Evolutionary conservation across 2,888 invertebrate species (phyloP).

Genomic region (Scelioninae gen. 1): DNA sequence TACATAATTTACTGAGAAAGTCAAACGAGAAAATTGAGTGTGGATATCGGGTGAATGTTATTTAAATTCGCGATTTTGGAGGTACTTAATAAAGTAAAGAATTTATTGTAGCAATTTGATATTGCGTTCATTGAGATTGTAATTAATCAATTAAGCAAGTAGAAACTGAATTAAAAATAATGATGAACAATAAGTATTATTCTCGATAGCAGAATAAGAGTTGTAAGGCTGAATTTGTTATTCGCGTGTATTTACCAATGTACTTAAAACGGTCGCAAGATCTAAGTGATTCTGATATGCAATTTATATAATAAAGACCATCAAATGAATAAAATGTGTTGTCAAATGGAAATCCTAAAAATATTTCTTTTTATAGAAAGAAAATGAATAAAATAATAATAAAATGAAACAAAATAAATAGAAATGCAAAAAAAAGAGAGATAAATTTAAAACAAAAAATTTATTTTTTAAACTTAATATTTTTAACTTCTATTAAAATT

Average conservation of each 20-base stretch:
- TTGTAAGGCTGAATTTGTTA: constrained; percentile 77
- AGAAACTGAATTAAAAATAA: constrained; percentile 42
- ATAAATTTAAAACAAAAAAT: too few species aligned
- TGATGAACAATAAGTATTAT: constrained; percentile 68
- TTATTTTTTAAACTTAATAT: too few species aligned
- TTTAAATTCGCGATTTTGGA: constrained; percentile 35
- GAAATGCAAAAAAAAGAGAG: too few species aligned
- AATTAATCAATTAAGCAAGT: constrained; percentile 42
- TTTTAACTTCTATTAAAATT: too few species aligned
- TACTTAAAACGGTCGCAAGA: constrained; percentile 60
- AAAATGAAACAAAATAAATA: too few species aligned
- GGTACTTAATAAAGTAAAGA: constrained; percentile 20
- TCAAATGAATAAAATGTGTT: constrained; percentile 46
- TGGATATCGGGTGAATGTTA: constrained; percentile 2
- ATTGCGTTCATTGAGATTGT: constrained; percentile 48
- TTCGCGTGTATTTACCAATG: constrained; percentile 68
- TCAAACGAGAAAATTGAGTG: neutral
- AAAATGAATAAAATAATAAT: constrained; percentile 62
- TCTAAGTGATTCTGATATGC: constrained; percentile 47
- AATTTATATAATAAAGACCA: constrained; percentile 46
- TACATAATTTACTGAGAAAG: neutral
- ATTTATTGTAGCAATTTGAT: constrained; percentile 39
- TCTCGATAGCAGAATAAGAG: constrained; percentile 74
- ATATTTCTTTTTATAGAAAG: constrained; percentile 45
- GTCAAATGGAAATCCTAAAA: constrained; percentile 16